A percentile compares a stretch with the other conserved stretches of the same genome.
Evolutionary conservation across 2,888 invertebrate species (phyloP).

Genomic region (Mellilla xanthometata): DNA sequence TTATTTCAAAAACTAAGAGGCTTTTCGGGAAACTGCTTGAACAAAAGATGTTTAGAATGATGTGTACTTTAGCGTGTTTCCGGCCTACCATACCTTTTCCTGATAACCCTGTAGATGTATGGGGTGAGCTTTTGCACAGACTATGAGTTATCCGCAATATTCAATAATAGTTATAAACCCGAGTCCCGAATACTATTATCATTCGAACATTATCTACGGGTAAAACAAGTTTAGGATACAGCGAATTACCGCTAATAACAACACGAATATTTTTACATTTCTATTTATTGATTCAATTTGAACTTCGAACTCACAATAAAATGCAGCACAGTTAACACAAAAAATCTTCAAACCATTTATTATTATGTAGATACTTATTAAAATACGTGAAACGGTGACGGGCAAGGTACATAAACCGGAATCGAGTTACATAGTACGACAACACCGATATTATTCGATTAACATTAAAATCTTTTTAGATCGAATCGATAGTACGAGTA

Average conservation of each 20-base stretch:
- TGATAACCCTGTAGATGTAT: too few relatives aligned
- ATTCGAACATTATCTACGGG: too few relatives aligned
- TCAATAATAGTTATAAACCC: too few relatives aligned
- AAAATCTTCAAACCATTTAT: conserved; percentile 72
- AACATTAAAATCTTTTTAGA: conserved; percentile 44
- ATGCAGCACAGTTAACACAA: conserved; percentile 81
- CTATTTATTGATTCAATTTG: conserved; percentile 83
- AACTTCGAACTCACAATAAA: conserved; percentile 82
- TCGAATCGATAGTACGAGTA: conserved; percentile 51
- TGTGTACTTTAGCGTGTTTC: too few relatives aligned
- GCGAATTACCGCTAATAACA: conserved; percentile 55
- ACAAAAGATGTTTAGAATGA: too few relatives aligned
- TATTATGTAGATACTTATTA: conserved; percentile 62
- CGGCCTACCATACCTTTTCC: too few relatives aligned
- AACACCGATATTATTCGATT: conserved; percentile 63
- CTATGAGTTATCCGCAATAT: too few relatives aligned
- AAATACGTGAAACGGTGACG: conserved; percentile 72
- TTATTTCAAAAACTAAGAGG: too few relatives aligned
- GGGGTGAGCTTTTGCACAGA: too few relatives aligned
- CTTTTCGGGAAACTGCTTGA: too few relatives aligned
- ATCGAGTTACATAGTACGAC: conserved; percentile 39
- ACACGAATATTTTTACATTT: conserved; percentile 71
- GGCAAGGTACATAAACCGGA: conserved; percentile 63
- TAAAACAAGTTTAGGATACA: conserved; percentile 1
- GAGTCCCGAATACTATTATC: too few relatives aligned